Conservation (phyloP, 2,797 vertebrate species). For the Etheostoma perlongum region DNA sequence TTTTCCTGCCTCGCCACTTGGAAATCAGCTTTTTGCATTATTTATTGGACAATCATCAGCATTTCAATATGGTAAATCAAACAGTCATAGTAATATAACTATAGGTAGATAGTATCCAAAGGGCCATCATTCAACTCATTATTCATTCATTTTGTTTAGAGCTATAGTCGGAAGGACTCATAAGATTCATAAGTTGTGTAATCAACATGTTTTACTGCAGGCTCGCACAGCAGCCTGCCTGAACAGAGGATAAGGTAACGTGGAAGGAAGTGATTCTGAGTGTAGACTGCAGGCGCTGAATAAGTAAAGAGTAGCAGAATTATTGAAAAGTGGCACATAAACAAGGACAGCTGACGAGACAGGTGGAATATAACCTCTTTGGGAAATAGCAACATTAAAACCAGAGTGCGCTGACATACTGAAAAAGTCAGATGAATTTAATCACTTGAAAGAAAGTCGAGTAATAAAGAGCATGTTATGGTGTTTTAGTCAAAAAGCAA, state of each 20-base stretch:
- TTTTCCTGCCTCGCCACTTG: constrained; percentile 61
- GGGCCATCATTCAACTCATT: constrained; percentile 62
- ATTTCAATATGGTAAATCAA: constrained; percentile 78
- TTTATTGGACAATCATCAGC: constrained; percentile 79
- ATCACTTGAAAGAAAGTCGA: constrained; percentile 19
- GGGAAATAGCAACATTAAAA: constrained; percentile 6
- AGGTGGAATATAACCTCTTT: background rate
- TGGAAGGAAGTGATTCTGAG: constrained; percentile 16
- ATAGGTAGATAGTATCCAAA: constrained; percentile 70
- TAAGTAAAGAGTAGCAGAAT: constrained; percentile 16
- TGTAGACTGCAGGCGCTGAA: background rate
- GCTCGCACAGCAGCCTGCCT: constrained; percentile 20
- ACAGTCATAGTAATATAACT: constrained; percentile 75
- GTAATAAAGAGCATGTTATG: constrained; percentile 23
- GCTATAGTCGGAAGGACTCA: constrained; percentile 48
- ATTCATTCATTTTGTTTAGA: constrained; percentile 81
- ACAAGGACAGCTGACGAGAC: background rate
- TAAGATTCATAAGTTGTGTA: constrained; percentile 76
- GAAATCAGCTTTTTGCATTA: constrained; percentile 81
- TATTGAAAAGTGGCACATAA: constrained; percentile 1
- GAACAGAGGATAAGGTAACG: constrained; percentile 49
- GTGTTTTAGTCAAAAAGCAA: constrained; percentile 8
- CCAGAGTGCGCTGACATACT: background rate
- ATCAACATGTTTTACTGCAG: constrained; percentile 74
- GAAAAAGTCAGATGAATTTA: constrained; percentile 3